phyloP scores from a whole-genome alignment of 2,797 vertebrate species.

The Apogon hyalosoma region DNA sequence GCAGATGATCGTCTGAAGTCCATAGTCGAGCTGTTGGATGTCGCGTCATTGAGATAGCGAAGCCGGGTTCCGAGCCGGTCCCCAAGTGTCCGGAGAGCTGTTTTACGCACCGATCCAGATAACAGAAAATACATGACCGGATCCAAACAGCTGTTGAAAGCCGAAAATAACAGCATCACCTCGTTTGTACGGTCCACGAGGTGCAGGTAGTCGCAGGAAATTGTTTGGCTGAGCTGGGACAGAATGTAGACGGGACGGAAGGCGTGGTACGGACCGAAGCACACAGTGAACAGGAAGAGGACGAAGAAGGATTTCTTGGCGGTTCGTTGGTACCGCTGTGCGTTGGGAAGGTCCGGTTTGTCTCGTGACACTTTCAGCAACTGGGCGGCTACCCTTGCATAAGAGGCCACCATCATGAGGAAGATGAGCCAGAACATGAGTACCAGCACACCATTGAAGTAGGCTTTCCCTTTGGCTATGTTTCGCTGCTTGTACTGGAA shows the following conservation, averaged over 20 bases:
- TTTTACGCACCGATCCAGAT: constrained; percentile 91
- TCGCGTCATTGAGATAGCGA: constrained; percentile 17
- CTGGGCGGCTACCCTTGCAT: constrained; percentile 88
- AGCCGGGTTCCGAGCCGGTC: constrained; percentile 31
- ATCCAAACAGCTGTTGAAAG: constrained; percentile 95
- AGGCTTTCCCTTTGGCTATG: constrained; percentile 81
- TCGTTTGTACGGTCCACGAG: constrained; percentile 90
- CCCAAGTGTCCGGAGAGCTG: constrained; percentile 71
- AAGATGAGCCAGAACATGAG: constrained; percentile 92
- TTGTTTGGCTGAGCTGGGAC: constrained; percentile 81
- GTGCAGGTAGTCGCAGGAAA: constrained; percentile 78
- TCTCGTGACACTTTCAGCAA: constrained; percentile 85
- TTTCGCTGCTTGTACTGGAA: constrained; percentile 89
- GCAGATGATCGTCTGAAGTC: constrained; percentile 52
- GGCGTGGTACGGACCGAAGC: constrained; percentile 92
- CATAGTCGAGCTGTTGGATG: constrained; percentile 64
- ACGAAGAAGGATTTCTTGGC: constrained; percentile 95
- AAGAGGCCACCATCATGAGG: constrained; percentile 87
- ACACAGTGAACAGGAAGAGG: constrained; percentile 92
- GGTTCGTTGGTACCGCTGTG: constrained; percentile 85
- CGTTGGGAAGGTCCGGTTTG: constrained; percentile 90
- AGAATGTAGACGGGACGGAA: constrained; percentile 90
- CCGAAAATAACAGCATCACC: constrained; percentile 90
- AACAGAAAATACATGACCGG: constrained; percentile 96
- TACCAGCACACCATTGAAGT: constrained; percentile 87